A percentile compares a stretch with the other conserved stretches of the same genome.
phyloP scores from a whole-genome alignment of 2,888 invertebrate species.

The Agrenia bidenticulata region DNA sequence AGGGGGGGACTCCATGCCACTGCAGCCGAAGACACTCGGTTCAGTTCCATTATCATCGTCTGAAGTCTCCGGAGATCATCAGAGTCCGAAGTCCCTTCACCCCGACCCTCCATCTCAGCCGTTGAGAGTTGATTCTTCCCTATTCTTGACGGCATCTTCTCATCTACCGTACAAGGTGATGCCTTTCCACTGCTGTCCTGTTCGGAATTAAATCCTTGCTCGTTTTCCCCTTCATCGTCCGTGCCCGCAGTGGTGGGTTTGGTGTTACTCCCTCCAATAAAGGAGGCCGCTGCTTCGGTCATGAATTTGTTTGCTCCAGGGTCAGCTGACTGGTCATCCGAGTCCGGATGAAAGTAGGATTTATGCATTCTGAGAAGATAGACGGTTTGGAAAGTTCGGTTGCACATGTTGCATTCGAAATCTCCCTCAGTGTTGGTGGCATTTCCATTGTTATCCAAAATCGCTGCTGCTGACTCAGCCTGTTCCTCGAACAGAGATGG shows the following conservation, averaged over 20 bases:
- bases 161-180: constrained; percentile 56
- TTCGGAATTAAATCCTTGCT: constrained; percentile 22
- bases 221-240: constrained; percentile 23
- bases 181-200: constrained; percentile 55
- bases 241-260: constrained; percentile 29
- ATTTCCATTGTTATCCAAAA: constrained; percentile 45
- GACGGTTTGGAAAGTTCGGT: constrained; percentile 56
- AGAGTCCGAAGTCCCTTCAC: constrained; percentile 61
- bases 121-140: constrained; percentile 15
- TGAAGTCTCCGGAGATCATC: constrained; percentile 85
- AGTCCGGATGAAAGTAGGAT: constrained; percentile 56
- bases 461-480: constrained; percentile 17
- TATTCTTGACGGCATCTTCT: constrained; percentile 8
- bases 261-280: constrained; percentile 27
- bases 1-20: constrained; percentile 48
- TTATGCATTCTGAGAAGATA: constrained; percentile 58
- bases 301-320: constrained; percentile 31
- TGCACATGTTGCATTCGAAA: constrained; percentile 56
- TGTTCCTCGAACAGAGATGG: constrained; percentile 33
- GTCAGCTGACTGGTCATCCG: constrained; percentile 32
- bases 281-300: constrained; percentile 26
- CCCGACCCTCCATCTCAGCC: constrained; percentile 44
- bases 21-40: constrained; percentile 66
- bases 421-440: constrained; percentile 48
- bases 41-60: constrained; percentile 85